Evolutionary conservation across 2,113 vertebrate genomes (phyloP).

Genomic region (Tylochromis polylepis): DNA sequence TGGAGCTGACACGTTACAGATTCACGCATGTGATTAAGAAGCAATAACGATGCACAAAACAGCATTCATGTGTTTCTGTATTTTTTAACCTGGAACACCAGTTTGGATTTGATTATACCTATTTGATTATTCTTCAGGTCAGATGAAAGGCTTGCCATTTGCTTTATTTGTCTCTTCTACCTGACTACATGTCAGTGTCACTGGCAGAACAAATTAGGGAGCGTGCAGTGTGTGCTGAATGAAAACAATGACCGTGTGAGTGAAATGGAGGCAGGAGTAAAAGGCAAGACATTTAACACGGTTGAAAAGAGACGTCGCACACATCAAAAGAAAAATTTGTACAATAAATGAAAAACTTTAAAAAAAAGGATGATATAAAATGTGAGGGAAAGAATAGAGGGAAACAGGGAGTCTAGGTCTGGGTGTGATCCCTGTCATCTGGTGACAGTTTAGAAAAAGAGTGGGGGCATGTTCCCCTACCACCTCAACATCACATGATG

Average conservation of each 20-base stretch:
- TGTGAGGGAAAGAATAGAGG: neutral
- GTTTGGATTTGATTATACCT: too few species aligned
- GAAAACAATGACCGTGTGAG: slow-evolving; percentile 14
- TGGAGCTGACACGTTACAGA: neutral
- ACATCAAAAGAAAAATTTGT: neutral
- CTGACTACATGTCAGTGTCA: slow-evolving; percentile 28
- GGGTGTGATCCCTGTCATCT: slow-evolving; percentile 25
- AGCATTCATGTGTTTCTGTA: neutral
- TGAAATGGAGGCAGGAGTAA: neutral
- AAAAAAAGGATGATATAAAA: neutral
- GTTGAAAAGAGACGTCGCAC: neutral
- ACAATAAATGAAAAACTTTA: neutral
- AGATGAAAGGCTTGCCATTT: slow-evolving; percentile 24
- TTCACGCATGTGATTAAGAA: neutral
- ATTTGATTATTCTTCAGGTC: slow-evolving; percentile 32
- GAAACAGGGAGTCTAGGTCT: neutral
- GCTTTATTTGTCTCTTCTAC: slow-evolving; percentile 30
- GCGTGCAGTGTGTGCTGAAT: neutral
- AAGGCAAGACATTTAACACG: neutral
- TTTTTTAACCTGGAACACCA: neutral
- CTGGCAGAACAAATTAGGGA: slow-evolving; percentile 34
- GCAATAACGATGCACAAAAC: neutral
- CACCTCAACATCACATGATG: slow-evolving; percentile 8
- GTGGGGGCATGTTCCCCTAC: slow-evolving; percentile 6
- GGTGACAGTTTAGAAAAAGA: slow-evolving; percentile 27